These are phyloP conservation scores for Ophonus ardosiacus DNA, from an alignment of 2,888 invertebrate genomes.

Conservation along the genomic window DNA sequence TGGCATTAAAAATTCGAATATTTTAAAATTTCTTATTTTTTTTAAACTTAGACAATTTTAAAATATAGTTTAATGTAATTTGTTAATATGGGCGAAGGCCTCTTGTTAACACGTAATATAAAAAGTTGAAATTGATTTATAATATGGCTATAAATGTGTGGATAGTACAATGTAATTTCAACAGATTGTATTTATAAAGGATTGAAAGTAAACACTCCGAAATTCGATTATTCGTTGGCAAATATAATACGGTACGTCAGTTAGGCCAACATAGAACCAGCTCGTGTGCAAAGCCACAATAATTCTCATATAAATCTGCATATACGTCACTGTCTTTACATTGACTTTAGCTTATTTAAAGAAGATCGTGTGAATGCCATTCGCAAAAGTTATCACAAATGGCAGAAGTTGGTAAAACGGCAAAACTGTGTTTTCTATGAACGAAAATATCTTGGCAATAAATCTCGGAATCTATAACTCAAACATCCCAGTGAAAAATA, in stretches of 20 bases:
- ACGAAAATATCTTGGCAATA: constrained; percentile 60
- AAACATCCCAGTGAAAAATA: constrained; percentile 65
- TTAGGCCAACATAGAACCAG: not conserved
- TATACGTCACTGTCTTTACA: constrained; percentile 55
- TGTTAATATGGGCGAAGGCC: no score
- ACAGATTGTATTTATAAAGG: constrained; percentile 10
- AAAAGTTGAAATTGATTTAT: not conserved
- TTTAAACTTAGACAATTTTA: no score
- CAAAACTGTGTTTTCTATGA: constrained; percentile 59
- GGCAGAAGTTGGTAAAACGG: constrained; percentile 54
- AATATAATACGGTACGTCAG: constrained; percentile 44
- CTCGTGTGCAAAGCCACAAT: not conserved
- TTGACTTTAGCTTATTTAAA: constrained; percentile 55
- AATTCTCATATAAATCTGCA: constrained; percentile 51
- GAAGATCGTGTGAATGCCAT: constrained; percentile 53
- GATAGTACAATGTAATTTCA: not conserved
- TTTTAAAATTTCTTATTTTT: no score
- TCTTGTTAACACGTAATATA: no score
- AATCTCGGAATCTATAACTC: constrained; percentile 62
- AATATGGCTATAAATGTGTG: not conserved
- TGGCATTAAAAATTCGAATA: no score
- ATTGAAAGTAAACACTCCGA: constrained; percentile 31
- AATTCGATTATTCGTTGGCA: constrained; percentile 47
- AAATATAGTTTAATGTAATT: no score
- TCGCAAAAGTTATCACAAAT: constrained; percentile 55